A percentile compares a stretch with the other conserved stretches of the same genome.
phyloP scores from a whole-genome alignment of 1,140 invertebrate species.

The Bilobella aurantiaca region DNA sequence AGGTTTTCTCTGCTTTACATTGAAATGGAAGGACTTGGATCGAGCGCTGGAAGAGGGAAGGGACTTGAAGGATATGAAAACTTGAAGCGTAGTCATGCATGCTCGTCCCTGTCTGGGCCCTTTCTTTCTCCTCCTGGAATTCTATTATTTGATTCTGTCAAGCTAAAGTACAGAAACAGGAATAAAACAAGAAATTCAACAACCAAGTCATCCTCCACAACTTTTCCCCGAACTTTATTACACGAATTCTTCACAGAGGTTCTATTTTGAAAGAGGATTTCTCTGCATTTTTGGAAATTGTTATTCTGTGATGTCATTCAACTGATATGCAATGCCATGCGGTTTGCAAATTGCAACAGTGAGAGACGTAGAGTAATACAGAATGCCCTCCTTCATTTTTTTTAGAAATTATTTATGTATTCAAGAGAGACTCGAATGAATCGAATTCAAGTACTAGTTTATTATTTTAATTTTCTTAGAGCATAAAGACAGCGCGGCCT shows the following conservation, averaged over 20 bases:
- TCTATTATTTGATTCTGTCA: conserved; percentile 8
- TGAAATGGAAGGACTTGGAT: neutral
- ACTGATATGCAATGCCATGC: too few relatives aligned
- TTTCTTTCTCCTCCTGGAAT: neutral
- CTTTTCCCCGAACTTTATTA: conserved; percentile 1
- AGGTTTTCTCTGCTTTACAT: too few relatives aligned
- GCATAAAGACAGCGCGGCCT: too few relatives aligned
- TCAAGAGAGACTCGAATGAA: too few relatives aligned
- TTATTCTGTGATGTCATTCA: too few relatives aligned
- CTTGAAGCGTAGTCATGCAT: neutral
- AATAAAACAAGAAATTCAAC: conserved; percentile 1
- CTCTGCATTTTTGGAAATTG: too few relatives aligned
- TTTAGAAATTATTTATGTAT: too few relatives aligned
- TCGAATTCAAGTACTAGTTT: too few relatives aligned
- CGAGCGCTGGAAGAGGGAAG: neutral
- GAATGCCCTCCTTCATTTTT: too few relatives aligned
- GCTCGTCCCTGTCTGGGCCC: neutral
- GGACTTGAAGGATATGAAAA: neutral
- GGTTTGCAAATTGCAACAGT: too few relatives aligned
- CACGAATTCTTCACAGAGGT: neutral
- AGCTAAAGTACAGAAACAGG: neutral
- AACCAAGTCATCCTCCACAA: conserved; percentile 4
- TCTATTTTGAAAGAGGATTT: neutral
- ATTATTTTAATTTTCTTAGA: too few relatives aligned
- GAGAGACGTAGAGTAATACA: too few relatives aligned